Evolutionary conservation across 1,140 invertebrate genomes (phyloP), one percentile per base, ranked within the genome.

Genomic region (Nebria ingens): DNA sequence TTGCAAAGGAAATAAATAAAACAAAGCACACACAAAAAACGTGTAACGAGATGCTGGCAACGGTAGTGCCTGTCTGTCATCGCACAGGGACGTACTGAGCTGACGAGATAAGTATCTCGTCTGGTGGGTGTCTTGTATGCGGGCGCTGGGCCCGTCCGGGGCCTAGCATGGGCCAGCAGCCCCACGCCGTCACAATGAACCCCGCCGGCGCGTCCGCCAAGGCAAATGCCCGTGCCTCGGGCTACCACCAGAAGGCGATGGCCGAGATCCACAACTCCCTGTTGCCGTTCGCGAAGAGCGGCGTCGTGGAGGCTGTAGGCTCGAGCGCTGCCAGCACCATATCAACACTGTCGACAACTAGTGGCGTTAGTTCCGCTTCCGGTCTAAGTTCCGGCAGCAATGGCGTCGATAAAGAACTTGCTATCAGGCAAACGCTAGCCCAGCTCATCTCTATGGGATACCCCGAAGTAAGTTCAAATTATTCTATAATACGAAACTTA

Each of bases 221-320:
- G 75, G 79, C 81, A 70, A 78, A 78, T 70, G 82, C 82, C 76
- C 83, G 84, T 70, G 82, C 82, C 71, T 84, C 85, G 75, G 85
- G 84, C 76, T 92, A 91, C 72, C 85, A 87, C 72, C 86, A 90
- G 69, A 90, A 91, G 73, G 88, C 89, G 64, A 77, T 93, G 71
- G 86, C 86, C 71, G 84, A 89, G 72, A 93, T 93, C 65, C 79
- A 89, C 54, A 90, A 90, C 66, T 89, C 87, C 49, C 71, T 93
- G 59, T 76, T 87, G 62, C 89, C 89, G 42, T 93, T 90, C 69
- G 87, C 87, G 51, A 89, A 87, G 70, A 85, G 78, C 61, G 80
- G 80, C 12, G 69, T 73, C 58, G 72, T 71, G 58, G 76, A 77
- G 51, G 73, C 76, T 61, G 77, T 82, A 55, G 83, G 82, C 53